Conservation (phyloP, 2,113 vertebrate species). For the Aegithalos caudatus region DNA sequence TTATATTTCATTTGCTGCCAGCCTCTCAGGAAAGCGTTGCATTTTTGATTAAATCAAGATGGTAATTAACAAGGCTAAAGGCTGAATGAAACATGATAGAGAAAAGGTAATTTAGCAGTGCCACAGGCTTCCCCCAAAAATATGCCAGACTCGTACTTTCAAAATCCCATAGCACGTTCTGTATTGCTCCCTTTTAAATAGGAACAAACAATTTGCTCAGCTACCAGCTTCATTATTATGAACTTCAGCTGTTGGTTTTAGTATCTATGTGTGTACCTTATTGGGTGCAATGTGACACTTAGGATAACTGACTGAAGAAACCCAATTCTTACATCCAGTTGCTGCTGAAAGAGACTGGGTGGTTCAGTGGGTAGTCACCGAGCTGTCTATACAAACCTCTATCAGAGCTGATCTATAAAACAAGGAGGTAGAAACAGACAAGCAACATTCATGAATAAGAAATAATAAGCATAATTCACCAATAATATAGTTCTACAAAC, state of each 20-base stretch:
- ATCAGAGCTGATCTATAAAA: not conserved
- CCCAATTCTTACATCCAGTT: not conserved
- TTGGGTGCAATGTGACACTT: not conserved
- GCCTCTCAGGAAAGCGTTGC: not conserved
- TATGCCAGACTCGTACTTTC: not conserved
- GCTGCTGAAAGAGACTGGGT: not conserved
- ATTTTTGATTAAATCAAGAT: not conserved
- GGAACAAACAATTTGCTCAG: not conserved
- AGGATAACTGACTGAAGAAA: not conserved
- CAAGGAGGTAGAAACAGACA: not conserved
- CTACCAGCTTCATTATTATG: not conserved
- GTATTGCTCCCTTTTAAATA: not conserved
- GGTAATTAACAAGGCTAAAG: not conserved
- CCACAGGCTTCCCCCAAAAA: not conserved
- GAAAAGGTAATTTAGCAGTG: not conserved
- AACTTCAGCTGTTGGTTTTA: not conserved
- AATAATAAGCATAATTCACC: not conserved
- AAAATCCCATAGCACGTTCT: not conserved
- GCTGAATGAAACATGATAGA: not conserved
- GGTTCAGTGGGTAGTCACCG: not conserved
- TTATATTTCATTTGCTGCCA: not conserved
- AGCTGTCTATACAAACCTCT: not conserved
- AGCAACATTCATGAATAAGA: not conserved
- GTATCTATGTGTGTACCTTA: fast-evolving
- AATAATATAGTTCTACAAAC: not conserved